Base-by-base conservation (phyloP, 1,140 invertebrate genomes). In the Sycobia sp. region DNA sequence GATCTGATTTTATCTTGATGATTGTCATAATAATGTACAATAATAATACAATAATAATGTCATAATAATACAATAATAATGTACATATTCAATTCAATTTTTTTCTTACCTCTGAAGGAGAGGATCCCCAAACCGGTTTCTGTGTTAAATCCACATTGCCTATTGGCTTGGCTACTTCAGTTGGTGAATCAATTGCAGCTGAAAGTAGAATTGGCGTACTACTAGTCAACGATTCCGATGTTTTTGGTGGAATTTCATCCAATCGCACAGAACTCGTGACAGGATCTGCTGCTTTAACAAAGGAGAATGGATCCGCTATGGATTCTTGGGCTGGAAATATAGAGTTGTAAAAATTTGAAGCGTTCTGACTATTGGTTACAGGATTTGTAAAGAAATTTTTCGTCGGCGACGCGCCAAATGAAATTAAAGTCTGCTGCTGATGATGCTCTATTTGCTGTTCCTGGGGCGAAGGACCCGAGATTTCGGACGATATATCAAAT, bases 331-430 rank as follows among this genome's bases (percentile, higher is more conserved):
- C 29, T 43, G 55, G 41, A 23, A 49, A 62, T 9, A 36, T 22
- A 2, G 60, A 13, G 27, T 55, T 55, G 14, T 56, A 51, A 44
- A 53, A 54, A 25, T 14, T 58, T 29, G 54, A 44, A 34, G 39
- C 34, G 13, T 51, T 49, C 5, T 54, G 50, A 53, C 50, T 49
- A 32, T 49, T 43, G 13, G 14, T 22, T 8, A 20, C 29, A 13
- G 44, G 18, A 34, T 34, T 34, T 3, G 22, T 18, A 10, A 64
- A 64, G 7, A 57, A 57, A 29, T 32, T 47, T n/a, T 23, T 43
- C 14, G 62, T 22, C 13, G 38, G 46, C 4, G 61, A 50, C 10
- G 39, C 44, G 4, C 27, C n/a, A 36, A 57, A 57, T 3, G 46
- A 41, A 7, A 57, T 47, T 25, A 64, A 58, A 14, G 2, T 32